phyloP scores from a whole-genome alignment of 2,888 invertebrate genomes.

The Xanthia togata region DNA sequence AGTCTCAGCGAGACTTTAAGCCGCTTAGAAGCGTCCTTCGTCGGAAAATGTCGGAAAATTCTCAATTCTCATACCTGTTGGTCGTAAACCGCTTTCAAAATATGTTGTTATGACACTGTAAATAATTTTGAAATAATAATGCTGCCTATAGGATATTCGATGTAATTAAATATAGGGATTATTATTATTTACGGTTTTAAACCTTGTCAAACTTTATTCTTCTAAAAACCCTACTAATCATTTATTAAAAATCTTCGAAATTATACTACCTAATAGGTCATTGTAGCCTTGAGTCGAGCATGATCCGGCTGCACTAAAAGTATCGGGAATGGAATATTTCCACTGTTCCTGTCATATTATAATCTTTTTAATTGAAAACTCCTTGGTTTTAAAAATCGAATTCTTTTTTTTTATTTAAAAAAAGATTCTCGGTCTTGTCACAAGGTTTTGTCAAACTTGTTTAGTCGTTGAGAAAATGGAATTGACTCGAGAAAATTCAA shows the following conservation, averaged over 20 bases:
- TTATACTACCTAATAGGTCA: background rate
- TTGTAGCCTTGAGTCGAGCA: no score
- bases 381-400: no score
- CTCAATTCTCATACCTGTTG: constrained; percentile 68
- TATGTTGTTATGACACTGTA: constrained; percentile 19
- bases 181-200: background rate
- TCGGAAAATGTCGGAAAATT: constrained; percentile 61
- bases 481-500: no score
- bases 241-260: background rate
- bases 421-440: no score
- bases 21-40: constrained; percentile 69
- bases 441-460: no score
- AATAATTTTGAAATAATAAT: background rate
- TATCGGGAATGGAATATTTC: no score
- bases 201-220: background rate
- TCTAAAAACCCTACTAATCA: background rate
- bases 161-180: background rate
- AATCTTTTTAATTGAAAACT: no score
- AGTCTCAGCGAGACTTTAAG: constrained; percentile 69
- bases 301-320: no score
- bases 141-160: no score
- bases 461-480: no score
- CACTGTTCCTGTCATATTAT: no score
- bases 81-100: constrained; percentile 55
- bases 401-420: no score